Evolutionary conservation across 2,113 vertebrate species (phyloP).

Genomic region (Diphyllodes magnificus): DNA sequence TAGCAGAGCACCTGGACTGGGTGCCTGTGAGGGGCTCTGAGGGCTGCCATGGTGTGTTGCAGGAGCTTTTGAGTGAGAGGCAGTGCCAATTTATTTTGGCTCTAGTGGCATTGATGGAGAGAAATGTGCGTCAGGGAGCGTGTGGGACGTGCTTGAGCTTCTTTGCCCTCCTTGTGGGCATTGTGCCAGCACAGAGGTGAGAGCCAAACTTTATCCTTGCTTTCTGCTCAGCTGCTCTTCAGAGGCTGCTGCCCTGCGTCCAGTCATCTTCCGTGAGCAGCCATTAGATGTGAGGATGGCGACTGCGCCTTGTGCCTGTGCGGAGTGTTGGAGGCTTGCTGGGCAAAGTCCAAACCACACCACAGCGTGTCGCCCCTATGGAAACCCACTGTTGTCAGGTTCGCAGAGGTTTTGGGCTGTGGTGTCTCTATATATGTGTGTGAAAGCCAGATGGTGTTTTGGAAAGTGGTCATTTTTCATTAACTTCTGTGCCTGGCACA

Average conservation of each 20-base stretch:
- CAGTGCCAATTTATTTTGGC: slow-evolving; percentile 52
- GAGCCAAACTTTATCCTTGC: slow-evolving; percentile 28
- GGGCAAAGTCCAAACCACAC: not conserved
- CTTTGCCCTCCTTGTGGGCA: not conserved
- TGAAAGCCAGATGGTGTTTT: slow-evolving; percentile 13
- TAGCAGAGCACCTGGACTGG: not conserved
- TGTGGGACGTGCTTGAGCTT: slow-evolving; percentile 35
- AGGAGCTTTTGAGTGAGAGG: not conserved
- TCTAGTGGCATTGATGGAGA: not conserved
- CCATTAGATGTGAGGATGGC: not conserved
- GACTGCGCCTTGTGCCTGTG: not conserved
- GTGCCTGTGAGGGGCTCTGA: not conserved
- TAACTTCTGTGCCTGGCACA: not conserved
- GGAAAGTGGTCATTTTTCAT: not conserved
- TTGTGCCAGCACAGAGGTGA: slow-evolving; percentile 40
- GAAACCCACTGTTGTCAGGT: not conserved
- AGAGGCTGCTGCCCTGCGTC: not conserved
- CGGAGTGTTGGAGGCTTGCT: not conserved
- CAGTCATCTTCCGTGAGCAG: not conserved
- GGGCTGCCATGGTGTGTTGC: not conserved
- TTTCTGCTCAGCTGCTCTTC: not conserved
- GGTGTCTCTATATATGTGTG: not conserved
- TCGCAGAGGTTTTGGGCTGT: not conserved
- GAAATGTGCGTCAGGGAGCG: slow-evolving; percentile 29
- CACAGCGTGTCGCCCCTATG: not conserved